These are phyloP conservation scores for Callorhinus ursinus DNA, from an alignment of 2,113 vertebrate species.

Conservation along the genomic window DNA sequence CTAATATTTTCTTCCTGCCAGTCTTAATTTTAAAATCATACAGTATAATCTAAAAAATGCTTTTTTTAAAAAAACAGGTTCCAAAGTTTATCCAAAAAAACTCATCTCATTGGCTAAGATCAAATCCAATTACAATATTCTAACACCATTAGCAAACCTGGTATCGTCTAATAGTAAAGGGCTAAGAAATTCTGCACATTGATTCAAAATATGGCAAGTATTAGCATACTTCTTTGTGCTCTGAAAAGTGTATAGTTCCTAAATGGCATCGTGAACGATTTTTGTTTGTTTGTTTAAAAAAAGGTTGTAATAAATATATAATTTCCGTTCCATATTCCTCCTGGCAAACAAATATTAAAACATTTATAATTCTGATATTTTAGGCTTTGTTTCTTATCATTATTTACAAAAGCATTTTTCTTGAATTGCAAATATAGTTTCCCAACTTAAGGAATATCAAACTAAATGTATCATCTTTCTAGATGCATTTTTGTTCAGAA, in stretches of 20 bases:
- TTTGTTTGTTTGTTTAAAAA: constrained; percentile 39
- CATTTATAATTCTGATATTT: constrained; percentile 36
- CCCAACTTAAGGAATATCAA: constrained; percentile 41
- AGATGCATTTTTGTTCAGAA: not conserved
- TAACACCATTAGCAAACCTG: constrained; percentile 34
- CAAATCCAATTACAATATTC: not conserved
- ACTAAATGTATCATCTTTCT: constrained; percentile 10
- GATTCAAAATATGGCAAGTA: constrained; percentile 47
- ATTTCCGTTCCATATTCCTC: constrained; percentile 34
- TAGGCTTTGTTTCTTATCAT: constrained; percentile 46
- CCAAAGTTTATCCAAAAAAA: not conserved
- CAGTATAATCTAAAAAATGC: not conserved
- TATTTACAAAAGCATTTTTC: constrained; percentile 44
- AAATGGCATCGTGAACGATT: not conserved
- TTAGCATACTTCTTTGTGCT: constrained; percentile 43
- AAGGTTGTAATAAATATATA: constrained; percentile 28
- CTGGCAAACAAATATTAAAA: constrained; percentile 36
- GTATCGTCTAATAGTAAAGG: constrained; percentile 42
- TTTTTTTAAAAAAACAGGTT: not conserved
- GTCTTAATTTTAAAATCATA: constrained; percentile 49
- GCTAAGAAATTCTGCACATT: not conserved
- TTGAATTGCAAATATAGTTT: constrained; percentile 36
- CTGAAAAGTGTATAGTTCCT: constrained; percentile 21
- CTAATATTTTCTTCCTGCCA: constrained; percentile 61
- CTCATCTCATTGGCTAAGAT: not conserved